A percentile compares a stretch with the other conserved stretches of the same genome.
Conservation (phyloP, 2,113 vertebrate species). For the Prietella phreatophila region DNA sequence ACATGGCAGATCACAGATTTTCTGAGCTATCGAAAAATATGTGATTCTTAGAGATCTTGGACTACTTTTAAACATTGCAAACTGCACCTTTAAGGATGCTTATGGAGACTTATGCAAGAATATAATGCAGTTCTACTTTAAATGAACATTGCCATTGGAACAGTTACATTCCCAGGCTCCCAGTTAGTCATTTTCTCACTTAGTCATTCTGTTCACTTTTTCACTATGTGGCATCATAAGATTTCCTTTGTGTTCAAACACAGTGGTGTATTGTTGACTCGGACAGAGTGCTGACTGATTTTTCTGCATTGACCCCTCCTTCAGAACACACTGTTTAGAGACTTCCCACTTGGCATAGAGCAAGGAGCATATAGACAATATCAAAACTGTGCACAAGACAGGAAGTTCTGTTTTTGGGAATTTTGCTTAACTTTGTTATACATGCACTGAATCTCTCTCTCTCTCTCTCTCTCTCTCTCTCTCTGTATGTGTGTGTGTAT, state of each 20-base stretch:
- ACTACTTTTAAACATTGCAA: not conserved
- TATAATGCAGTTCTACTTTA: not conserved
- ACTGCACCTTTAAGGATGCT: not conserved
- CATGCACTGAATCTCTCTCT: not conserved
- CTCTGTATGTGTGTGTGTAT: conserved; percentile 33
- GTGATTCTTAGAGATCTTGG: not conserved
- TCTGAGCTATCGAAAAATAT: not conserved
- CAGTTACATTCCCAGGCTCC: not conserved
- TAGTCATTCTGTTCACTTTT: not conserved
- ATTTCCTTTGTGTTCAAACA: conserved; percentile 32
- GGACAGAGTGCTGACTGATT: conserved; percentile 18
- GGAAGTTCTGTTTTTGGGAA: not conserved
- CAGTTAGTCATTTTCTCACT: not conserved
- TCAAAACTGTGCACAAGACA: not conserved
- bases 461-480: no score
- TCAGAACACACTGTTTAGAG: not conserved
- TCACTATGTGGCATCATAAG: not conserved
- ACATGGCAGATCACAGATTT: not conserved
- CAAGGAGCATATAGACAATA: no score
- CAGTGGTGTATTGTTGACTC: conserved; percentile 36
- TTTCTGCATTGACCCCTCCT: conserved; percentile 14
- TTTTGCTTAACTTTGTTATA: not conserved
- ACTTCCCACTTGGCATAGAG: conserved; percentile 6
- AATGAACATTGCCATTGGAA: not conserved
- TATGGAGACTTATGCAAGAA: not conserved